These are phyloP conservation scores for Porphyrio hochstetteri DNA, from an alignment of 2,113 vertebrate genomes.

Conservation along the genomic window DNA sequence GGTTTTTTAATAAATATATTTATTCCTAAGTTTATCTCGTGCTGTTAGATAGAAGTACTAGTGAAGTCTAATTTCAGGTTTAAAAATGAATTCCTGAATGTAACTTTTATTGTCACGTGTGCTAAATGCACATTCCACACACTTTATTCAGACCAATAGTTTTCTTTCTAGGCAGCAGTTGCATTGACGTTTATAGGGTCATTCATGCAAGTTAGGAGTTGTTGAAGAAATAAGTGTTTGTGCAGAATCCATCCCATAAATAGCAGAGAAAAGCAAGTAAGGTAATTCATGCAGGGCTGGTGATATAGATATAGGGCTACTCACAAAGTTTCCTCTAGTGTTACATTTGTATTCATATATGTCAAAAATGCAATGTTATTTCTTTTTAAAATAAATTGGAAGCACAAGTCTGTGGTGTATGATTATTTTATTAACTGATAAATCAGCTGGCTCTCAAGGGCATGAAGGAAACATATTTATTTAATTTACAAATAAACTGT, in stretches of 20 bases:
- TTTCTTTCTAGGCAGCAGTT: background rate
- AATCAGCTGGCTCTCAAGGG: constrained; percentile 59
- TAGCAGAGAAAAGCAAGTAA: constrained; percentile 22
- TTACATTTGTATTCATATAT: constrained; percentile 67
- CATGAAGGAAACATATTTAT: constrained; percentile 45
- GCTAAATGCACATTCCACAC: background rate
- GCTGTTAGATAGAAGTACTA: background rate
- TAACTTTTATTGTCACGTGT: background rate
- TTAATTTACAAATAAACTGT: constrained; percentile 65
- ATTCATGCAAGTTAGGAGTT: background rate
- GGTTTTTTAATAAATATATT: background rate
- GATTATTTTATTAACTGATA: constrained; percentile 73
- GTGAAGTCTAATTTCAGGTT: background rate
- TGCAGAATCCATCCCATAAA: constrained; percentile 16
- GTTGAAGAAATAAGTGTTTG: constrained; percentile 50
- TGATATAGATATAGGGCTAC: constrained; percentile 20
- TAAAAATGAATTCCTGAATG: background rate
- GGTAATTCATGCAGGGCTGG: constrained; percentile 1
- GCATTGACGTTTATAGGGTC: background rate
- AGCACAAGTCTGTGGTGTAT: constrained; percentile 58
- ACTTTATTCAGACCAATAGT: background rate
- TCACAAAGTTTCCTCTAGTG: constrained; percentile 59
- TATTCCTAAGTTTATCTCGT: background rate
- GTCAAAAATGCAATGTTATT: constrained; percentile 66
- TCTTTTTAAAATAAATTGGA: constrained; percentile 70